Evolutionary conservation across 2,113 vertebrate species (phyloP).

Genomic region (Equus quagga): DNA sequence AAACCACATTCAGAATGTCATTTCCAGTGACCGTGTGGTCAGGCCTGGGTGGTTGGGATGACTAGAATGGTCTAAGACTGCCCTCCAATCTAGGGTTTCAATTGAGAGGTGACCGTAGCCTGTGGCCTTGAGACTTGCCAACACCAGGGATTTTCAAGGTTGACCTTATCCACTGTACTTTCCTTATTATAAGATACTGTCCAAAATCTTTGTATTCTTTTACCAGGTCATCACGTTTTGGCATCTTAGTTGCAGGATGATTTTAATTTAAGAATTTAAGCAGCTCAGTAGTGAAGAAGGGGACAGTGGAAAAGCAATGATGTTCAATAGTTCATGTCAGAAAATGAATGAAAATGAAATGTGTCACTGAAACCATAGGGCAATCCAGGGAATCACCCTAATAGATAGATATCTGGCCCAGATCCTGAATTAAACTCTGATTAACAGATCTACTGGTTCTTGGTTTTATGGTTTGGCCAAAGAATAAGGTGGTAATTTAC

Average conservation of each 20-base stretch:
- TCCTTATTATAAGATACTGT: background rate
- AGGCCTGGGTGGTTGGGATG: background rate
- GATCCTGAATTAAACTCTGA: constrained; percentile 37
- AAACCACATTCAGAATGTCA: background rate
- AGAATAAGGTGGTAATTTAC: constrained; percentile 60
- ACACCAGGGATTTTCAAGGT: background rate
- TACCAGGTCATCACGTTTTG: background rate
- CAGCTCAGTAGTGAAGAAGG: background rate
- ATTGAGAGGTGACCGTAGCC: background rate
- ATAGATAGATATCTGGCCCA: constrained; percentile 4
- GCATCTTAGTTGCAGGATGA: background rate
- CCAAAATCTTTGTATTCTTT: background rate
- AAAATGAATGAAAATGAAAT: constrained; percentile 42
- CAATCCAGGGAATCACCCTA: background rate
- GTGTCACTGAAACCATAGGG: background rate
- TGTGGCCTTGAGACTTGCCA: background rate
- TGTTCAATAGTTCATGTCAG: constrained; percentile 1
- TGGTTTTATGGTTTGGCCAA: constrained; percentile 39
- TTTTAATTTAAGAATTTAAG: constrained; percentile 33
- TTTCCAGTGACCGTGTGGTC: background rate
- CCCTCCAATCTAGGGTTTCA: accelerated
- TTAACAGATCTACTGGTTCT: constrained; percentile 33
- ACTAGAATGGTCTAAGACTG: background rate
- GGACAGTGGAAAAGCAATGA: background rate
- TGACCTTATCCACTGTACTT: background rate